Conservation (phyloP, 2,797 vertebrate genomes). For the Ibycter americanus region DNA sequence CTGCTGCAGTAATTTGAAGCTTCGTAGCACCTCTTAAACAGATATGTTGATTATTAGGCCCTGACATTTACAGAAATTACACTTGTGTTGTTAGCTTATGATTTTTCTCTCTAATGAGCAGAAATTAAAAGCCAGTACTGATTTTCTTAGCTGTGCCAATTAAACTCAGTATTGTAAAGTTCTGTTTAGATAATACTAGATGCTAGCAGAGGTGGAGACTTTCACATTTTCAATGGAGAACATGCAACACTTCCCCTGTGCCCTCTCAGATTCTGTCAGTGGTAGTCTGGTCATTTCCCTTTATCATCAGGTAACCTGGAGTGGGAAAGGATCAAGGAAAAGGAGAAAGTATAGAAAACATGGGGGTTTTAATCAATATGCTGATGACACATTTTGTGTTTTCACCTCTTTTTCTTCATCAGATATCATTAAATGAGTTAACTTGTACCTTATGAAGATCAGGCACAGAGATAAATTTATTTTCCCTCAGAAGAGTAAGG, state of each 20-base stretch:
- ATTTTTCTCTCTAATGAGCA: background rate
- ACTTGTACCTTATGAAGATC: background rate
- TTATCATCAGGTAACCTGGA: background rate
- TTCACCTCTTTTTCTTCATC: background rate
- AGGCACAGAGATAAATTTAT: background rate
- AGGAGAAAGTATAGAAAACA: background rate
- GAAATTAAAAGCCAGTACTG: background rate
- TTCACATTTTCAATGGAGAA: background rate
- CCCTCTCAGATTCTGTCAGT: background rate
- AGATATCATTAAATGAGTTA: background rate
- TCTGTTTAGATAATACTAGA: background rate
- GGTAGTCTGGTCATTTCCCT: background rate
- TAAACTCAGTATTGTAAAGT: background rate
- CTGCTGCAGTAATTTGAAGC: background rate
- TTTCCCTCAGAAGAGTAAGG: background rate
- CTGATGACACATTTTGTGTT: background rate
- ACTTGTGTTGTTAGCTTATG: background rate
- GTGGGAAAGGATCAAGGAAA: background rate
- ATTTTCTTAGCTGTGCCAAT: background rate
- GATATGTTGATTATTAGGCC: background rate
- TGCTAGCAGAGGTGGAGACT: background rate
- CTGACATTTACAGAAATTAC: background rate
- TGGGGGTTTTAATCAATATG: background rate
- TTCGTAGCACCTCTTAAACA: constrained; percentile 23
- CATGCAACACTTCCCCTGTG: background rate